A percentile compares a stretch with the other conserved stretches of the same genome.
phyloP scores from a whole-genome alignment of 2,888 invertebrate species.

The Melikaiella ostensackeni region DNA sequence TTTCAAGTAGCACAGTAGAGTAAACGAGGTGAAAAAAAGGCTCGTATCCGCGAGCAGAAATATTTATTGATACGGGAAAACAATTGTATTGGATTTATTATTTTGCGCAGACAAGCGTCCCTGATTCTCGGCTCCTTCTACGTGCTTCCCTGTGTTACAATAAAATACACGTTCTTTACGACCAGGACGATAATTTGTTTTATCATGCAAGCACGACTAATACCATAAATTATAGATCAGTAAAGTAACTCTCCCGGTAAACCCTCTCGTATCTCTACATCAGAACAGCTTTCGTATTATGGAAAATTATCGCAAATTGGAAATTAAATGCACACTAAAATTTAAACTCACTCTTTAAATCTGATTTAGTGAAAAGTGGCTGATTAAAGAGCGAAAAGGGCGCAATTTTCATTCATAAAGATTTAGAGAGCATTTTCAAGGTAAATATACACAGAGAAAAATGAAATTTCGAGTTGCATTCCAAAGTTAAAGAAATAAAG shows the following conservation, averaged over 20 bases:
- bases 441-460: neutral
- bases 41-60: constrained; percentile 56
- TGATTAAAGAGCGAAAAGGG: neutral
- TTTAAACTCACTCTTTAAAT: neutral
- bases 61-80: constrained; percentile 66
- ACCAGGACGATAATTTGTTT: constrained; percentile 7
- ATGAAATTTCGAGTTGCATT: too few relatives aligned
- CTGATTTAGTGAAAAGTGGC: neutral
- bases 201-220: constrained; percentile 10
- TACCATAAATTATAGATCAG: constrained; percentile 11
- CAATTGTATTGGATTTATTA: constrained; percentile 65
- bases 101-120: constrained; percentile 49
- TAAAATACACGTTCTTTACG: constrained; percentile 22
- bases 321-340: constrained; percentile 21
- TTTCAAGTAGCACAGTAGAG: constrained; percentile 46
- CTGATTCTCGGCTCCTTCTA: neutral
- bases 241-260: constrained; percentile 21
- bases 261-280: neutral
- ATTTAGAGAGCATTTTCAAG: neutral
- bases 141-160: neutral
- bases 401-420: neutral
- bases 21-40: constrained; percentile 53
- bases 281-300: constrained; percentile 17
- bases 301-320: neutral
- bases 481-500: too few relatives aligned